phyloP scores from a whole-genome alignment of 2,888 invertebrate genomes.

The Heteromurus nitidus region DNA sequence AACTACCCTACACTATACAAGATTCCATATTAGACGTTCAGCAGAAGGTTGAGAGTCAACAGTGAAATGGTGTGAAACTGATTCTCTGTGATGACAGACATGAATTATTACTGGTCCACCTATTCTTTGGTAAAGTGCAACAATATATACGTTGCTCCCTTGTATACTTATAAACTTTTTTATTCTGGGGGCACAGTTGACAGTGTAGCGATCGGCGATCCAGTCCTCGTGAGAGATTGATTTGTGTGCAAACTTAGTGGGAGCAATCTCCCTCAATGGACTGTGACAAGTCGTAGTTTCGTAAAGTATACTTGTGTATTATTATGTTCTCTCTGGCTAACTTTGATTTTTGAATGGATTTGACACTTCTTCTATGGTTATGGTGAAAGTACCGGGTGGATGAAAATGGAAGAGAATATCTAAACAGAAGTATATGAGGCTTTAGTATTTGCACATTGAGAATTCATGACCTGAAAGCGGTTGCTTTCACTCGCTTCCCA shows the following conservation, averaged over 20 bases:
- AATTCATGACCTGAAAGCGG: slow-evolving; percentile 36
- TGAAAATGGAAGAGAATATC: background rate
- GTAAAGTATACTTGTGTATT: no score
- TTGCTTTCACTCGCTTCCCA: slow-evolving; percentile 33
- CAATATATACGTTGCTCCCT: background rate
- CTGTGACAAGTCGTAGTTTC: background rate
- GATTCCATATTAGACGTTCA: no score
- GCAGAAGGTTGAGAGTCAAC: no score
- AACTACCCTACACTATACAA: no score
- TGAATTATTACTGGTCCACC: background rate
- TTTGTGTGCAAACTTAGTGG: no score
- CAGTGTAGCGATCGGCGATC: no score
- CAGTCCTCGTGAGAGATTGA: no score
- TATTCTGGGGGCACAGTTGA: no score
- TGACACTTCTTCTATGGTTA: slow-evolving; percentile 10
- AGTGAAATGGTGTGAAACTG: slow-evolving; percentile 4
- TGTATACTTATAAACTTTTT: no score
- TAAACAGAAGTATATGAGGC: no score
- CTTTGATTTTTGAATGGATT: slow-evolving; percentile 12
- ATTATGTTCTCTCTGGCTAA: no score
- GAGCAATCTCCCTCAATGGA: no score
- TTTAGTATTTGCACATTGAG: slow-evolving; percentile 34
- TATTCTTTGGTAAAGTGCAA: background rate
- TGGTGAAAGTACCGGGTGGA: background rate
- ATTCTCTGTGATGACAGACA: background rate